Evolutionary conservation across 2,888 invertebrate species (phyloP).

Genomic region (Hybos culiciformis): DNA sequence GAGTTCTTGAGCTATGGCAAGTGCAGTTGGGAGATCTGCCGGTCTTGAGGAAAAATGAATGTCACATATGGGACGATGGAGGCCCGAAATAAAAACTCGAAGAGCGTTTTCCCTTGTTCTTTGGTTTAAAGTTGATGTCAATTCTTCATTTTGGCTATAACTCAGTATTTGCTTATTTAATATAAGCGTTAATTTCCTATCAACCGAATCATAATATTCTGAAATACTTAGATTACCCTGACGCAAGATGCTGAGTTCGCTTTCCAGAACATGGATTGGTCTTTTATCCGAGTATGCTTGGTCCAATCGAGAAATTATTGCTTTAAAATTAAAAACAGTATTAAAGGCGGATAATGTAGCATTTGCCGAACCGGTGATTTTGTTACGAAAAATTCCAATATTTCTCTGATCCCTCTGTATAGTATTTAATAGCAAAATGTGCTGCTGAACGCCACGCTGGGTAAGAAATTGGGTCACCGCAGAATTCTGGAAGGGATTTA

Average conservation of each 20-base stretch:
- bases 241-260: conserved; percentile 14
- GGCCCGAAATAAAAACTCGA: no score
- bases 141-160: conserved; percentile 8
- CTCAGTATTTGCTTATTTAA: conserved; percentile 13
- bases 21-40: conserved; percentile 10
- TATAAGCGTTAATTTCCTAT: conserved; percentile 10
- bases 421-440: no score
- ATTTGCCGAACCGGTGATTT: no score
- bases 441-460: no score
- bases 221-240: conserved; percentile 10
- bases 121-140: conserved; percentile 9
- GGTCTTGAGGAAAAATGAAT: conserved; percentile 12
- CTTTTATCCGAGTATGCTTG: conserved; percentile 14
- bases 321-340: no score
- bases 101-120: conserved; percentile 10
- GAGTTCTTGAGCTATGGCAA: conserved; percentile 13
- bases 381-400: conserved; percentile 11
- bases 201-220: no score
- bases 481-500: no score
- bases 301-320: no score
- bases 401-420: conserved; percentile 5
- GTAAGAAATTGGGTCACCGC: no score
- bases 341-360: no score
- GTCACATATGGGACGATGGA: conserved; percentile 9
- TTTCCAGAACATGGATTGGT: conserved; percentile 12